These are phyloP conservation scores for Mirounga angustirostris DNA, from an alignment of 2,113 vertebrate species.

Conservation along the genomic window DNA sequence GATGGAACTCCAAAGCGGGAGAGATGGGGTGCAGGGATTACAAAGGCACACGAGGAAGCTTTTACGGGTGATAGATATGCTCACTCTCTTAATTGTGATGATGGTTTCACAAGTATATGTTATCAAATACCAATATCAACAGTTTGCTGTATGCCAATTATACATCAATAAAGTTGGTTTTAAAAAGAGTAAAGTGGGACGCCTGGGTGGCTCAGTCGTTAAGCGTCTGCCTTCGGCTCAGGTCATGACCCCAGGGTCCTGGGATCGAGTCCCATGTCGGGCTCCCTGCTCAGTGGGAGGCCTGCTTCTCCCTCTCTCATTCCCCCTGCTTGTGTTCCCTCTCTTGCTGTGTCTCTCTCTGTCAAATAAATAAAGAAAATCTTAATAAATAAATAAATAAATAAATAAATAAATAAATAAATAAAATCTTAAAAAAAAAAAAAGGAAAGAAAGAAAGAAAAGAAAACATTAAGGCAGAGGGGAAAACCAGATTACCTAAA, in stretches of 20 bases:
- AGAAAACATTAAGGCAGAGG: background rate
- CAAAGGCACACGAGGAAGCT: background rate
- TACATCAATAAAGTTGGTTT: background rate
- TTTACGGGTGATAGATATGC: background rate
- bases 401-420: no score
- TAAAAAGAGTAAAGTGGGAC: no score
- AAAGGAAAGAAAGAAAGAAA: background rate
- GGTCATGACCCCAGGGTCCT: no score
- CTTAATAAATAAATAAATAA: background rate
- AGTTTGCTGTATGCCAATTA: background rate
- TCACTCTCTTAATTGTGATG: background rate
- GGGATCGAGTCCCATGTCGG: no score
- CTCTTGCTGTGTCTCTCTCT: no score
- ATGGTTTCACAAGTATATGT: background rate
- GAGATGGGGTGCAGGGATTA: background rate
- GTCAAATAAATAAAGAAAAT: background rate
- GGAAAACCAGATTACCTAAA: background rate
- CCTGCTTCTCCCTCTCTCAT: background rate
- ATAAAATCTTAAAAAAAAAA: background rate
- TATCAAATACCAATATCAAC: background rate
- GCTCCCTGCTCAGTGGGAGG: background rate
- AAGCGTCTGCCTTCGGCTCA: no score
- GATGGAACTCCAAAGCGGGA: background rate
- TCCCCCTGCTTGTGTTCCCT: no score
- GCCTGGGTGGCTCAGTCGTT: no score